Conservation (phyloP, 2,113 vertebrate species). For the Brienomyrus brachyistius region DNA sequence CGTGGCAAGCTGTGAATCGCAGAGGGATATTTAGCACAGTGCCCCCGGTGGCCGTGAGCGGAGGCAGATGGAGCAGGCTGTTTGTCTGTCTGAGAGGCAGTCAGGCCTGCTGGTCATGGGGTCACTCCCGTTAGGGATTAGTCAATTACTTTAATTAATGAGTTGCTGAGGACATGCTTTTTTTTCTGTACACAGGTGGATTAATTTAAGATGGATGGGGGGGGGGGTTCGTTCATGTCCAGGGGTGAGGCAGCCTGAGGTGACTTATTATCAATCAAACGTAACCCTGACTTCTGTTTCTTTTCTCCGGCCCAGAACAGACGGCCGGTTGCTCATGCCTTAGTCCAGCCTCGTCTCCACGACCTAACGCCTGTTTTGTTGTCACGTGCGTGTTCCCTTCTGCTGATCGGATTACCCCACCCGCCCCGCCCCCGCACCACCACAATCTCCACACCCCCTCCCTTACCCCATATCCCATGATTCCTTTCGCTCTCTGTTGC, state of each 20-base stretch:
- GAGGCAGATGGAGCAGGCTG: neutral
- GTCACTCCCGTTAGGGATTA: neutral
- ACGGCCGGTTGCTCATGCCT: neutral
- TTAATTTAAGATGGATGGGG: neutral
- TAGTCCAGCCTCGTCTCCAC: neutral
- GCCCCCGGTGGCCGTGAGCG: neutral
- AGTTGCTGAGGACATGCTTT: neutral
- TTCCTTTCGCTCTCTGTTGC: neutral
- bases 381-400: neutral
- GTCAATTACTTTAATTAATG: neutral
- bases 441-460: neutral
- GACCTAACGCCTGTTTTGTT: neutral
- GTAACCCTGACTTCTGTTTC: neutral
- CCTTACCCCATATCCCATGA: neutral
- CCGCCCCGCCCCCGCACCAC: neutral
- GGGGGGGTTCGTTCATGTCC: neutral
- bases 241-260: neutral
- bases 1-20: neutral
- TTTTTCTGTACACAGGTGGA: neutral
- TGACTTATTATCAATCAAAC: neutral
- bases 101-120: neutral
- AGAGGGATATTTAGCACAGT: neutral
- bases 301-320: neutral
- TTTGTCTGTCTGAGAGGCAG: neutral
- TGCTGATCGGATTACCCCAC: neutral